phyloP scores from a whole-genome alignment of 2,113 vertebrate genomes.

The Aythya baeri region DNA sequence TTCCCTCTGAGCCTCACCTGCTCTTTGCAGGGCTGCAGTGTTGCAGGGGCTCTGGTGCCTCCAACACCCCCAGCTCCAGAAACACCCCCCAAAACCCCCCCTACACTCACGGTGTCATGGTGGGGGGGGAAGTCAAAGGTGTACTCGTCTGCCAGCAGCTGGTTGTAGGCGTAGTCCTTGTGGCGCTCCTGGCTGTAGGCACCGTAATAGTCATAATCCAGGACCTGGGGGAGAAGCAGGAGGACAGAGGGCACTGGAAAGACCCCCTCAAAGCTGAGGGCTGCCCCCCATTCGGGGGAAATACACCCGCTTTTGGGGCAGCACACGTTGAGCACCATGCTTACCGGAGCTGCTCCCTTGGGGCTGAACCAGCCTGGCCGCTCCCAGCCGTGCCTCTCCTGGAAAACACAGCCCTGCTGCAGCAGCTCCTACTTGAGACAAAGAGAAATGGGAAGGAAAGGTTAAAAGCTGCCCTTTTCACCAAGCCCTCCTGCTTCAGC shows the following conservation, averaged over 20 bases:
- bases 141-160: constrained; percentile 86
- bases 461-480: neutral
- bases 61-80: accelerated
- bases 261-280: neutral
- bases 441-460: accelerated
- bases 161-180: constrained; percentile 79
- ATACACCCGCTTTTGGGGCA: accelerated
- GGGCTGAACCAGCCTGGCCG: constrained; percentile 93
- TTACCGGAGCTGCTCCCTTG: constrained; percentile 83
- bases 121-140: constrained; percentile 94
- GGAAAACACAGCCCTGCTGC: constrained; percentile 90
- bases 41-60: neutral
- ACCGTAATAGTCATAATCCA: constrained; percentile 91
- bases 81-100: neutral
- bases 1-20: neutral
- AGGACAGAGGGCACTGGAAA: neutral
- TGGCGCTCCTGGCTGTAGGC: constrained; percentile 80
- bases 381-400: constrained; percentile 97
- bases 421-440: constrained; percentile 82
- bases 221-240: constrained; percentile 71
- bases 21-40: accelerated
- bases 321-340: neutral
- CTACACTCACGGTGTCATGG: constrained; percentile 81
- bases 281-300: neutral
- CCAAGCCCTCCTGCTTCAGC: neutral